Percentiles rank a stretch among this genome's conserved stretches.
phyloP scores from a whole-genome alignment of 2,113 vertebrate genomes.

The Cryptotis parvus region DNA sequence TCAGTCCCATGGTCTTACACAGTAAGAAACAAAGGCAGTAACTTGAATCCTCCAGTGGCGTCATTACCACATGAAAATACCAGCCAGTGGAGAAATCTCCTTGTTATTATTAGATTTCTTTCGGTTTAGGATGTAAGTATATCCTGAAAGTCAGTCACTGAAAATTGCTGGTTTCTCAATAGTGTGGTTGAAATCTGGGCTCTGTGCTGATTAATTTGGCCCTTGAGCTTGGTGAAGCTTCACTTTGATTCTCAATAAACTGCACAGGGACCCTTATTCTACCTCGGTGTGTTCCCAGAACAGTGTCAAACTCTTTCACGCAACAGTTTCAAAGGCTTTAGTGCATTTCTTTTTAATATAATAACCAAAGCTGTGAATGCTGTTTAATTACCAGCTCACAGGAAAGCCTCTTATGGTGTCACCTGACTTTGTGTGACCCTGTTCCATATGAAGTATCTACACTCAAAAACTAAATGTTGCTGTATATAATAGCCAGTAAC shows the following conservation, averaged over 20 bases:
- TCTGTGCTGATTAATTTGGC: constrained; percentile 39
- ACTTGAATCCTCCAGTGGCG: constrained; percentile 47
- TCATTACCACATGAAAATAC: constrained; percentile 68
- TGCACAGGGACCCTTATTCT: background rate
- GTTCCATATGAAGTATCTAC: no score
- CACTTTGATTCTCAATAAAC: constrained; percentile 1
- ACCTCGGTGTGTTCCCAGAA: constrained; percentile 34
- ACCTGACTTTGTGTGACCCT: background rate
- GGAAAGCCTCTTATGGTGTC: background rate
- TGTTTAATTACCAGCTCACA: background rate
- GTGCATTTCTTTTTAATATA: constrained; percentile 35
- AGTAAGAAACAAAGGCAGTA: constrained; percentile 53
- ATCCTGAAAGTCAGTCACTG: constrained; percentile 71
- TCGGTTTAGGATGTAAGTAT: constrained; percentile 64
- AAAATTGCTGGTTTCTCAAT: constrained; percentile 74
- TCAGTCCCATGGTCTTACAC: background rate
- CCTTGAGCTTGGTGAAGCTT: constrained; percentile 1
- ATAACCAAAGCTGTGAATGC: background rate
- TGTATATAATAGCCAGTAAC: background rate
- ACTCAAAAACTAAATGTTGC: no score
- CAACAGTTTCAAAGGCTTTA: constrained; percentile 21
- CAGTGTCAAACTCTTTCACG: constrained; percentile 20
- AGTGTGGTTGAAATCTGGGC: constrained; percentile 67
- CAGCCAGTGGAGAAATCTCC: constrained; percentile 43
- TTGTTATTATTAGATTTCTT: constrained; percentile 75